phyloP scores from a whole-genome alignment of 2,888 invertebrate genomes.

The Ctena decussata region DNA sequence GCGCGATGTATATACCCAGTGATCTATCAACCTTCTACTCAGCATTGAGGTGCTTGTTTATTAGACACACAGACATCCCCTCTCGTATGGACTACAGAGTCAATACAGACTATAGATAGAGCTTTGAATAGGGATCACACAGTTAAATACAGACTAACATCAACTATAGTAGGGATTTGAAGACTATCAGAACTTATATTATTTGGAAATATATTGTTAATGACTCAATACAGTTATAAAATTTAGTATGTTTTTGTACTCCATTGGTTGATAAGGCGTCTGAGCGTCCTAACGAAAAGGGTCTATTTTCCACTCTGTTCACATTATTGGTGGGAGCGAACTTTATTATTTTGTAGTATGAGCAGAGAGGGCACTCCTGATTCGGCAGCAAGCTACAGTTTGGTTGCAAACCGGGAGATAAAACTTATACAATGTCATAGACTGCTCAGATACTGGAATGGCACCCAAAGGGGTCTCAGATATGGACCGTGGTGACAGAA shows the following conservation, averaged over 20 bases:
- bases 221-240: not conserved
- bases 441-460: not conserved
- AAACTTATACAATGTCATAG: not conserved
- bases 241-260: not conserved
- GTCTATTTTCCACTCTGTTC: not conserved
- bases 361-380: not conserved
- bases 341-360: not conserved
- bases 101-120: not conserved
- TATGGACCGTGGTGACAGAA: not conserved
- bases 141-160: not conserved
- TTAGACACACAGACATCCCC: not conserved
- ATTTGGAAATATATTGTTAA: not conserved
- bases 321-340: not conserved
- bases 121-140: not conserved
- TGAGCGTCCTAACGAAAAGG: constrained; percentile 2
- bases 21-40: not conserved
- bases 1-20: not conserved
- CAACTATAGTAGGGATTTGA: not conserved
- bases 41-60: not conserved
- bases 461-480: not conserved
- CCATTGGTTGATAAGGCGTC: not conserved
- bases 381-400: constrained; percentile 22
- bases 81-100: not conserved
- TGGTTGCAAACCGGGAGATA: constrained; percentile 13
- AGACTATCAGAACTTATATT: not conserved